phyloP scores from a whole-genome alignment of 1,140 invertebrate species.

The Drosophila azteca region DNA sequence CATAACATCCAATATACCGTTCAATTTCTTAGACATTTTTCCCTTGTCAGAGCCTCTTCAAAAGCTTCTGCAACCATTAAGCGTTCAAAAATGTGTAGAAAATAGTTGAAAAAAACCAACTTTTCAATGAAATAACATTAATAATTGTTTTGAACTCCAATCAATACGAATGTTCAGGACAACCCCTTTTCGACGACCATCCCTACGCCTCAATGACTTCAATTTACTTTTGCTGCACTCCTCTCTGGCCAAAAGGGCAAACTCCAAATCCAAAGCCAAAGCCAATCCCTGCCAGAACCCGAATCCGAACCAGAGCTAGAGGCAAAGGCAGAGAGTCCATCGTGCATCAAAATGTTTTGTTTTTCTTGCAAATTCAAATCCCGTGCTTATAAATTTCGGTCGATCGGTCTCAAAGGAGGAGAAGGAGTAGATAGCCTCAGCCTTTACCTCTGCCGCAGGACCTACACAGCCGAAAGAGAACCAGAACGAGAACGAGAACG shows the following conservation, averaged over 20 bases:
- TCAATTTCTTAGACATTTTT: too few relatives aligned
- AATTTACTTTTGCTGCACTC: slow-evolving; percentile 3
- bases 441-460: too few relatives aligned
- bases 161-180: too few relatives aligned
- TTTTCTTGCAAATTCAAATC: slow-evolving; percentile 71
- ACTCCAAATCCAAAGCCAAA: slow-evolving; percentile 28
- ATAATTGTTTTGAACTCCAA: too few relatives aligned
- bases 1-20: too few relatives aligned
- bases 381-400: slow-evolving; percentile 41
- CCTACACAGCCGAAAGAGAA: neutral
- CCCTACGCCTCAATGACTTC: slow-evolving; percentile 8
- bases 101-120: too few relatives aligned
- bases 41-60: too few relatives aligned
- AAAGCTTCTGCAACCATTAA: too few relatives aligned
- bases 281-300: slow-evolving; percentile 6
- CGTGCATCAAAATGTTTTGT: slow-evolving; percentile 38
- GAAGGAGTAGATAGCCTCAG: slow-evolving; percentile 28
- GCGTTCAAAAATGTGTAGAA: too few relatives aligned
- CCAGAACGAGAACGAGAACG: slow-evolving; percentile 8
- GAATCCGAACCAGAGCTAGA: neutral
- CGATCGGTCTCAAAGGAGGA: slow-evolving; percentile 16
- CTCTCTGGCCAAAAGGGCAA: slow-evolving; percentile 8
- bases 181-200: too few relatives aligned
- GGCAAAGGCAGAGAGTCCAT: slow-evolving; percentile 22
- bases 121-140: too few relatives aligned